These are phyloP conservation scores for Eilema caniola DNA, from an alignment of 2,888 invertebrate species.

Conservation along the genomic window DNA sequence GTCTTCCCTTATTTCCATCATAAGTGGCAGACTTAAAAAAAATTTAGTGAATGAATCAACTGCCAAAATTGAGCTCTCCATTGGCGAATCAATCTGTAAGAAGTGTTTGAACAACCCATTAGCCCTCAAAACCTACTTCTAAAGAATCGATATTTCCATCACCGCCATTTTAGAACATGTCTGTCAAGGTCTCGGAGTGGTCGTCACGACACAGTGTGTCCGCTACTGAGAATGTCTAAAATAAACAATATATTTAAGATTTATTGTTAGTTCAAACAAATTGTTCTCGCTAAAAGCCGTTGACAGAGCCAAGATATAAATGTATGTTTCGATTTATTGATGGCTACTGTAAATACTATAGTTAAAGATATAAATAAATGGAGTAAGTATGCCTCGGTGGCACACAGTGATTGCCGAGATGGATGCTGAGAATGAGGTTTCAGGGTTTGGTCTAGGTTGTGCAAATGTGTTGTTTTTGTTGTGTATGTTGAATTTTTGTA, in stretches of 20 bases:
- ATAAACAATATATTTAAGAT: slow-evolving; percentile 2
- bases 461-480: no score
- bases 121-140: background rate
- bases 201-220: background rate
- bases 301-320: slow-evolving; percentile 26
- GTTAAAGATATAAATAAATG: background rate
- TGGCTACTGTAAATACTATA: background rate
- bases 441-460: no score
- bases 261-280: slow-evolving; percentile 31
- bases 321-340: slow-evolving; percentile 22
- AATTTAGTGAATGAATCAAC: no score
- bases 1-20: no score
- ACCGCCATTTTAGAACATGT: background rate
- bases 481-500: no score
- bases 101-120: background rate
- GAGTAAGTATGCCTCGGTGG: background rate
- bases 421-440: no score
- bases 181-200: background rate
- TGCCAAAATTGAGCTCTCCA: no score
- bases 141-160: slow-evolving; percentile 1
- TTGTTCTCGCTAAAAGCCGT: slow-evolving; percentile 27
- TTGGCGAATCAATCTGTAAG: no score
- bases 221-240: slow-evolving; percentile 9
- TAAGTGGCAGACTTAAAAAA: no score
- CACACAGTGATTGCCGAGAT: no score